Base-by-base conservation (phyloP, 1,140 invertebrate species). In the Phymastichus coffea region DNA sequence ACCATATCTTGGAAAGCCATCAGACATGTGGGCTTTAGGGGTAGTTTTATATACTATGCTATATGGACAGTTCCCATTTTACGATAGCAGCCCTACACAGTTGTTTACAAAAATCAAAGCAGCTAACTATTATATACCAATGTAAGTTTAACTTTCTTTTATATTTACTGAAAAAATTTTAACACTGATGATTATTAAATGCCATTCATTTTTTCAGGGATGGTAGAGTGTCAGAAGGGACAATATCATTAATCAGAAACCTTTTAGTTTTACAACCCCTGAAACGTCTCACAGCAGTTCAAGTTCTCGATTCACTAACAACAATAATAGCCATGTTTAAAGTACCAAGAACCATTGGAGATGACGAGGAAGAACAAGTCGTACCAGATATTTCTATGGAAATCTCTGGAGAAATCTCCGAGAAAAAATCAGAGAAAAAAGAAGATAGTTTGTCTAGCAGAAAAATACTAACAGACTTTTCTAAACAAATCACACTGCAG, bases 61-160 rank as follows among this genome's bases (percentile, higher is more conserved):
- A 3, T 93, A 90, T 74, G 90, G 90, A n/a, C 88, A 92, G 75
- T 92, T 93, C 73, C 91, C 91, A 0, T 94, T 93, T 79, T 93
- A 91, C 71, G 89, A 93, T 71, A 87, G 84, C 33, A 86, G 83
- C 66, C 86, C 90, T 2, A 86, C 88, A 10, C 87, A 91, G 74
- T 77, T 94, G n/a, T 93, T 92, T 70, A 85, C 85, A 61, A 89
- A 91, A 71, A 93, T 93, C 28, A 88, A 87, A 77, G 74, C 82
- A 33, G 86, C 83, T 8, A 86, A 87, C 62, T 89, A 85, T 70
- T 77, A 77, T 14, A 85, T 89, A 63, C 88, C 87, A 44, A 80
- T 78, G 85, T 87, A 81, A 77, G 77, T 74, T 61, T 59, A 63
- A 28, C 12, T 53, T 35, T 38, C 35, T 30, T 35, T 35, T 17